These are phyloP conservation scores for Sweltsa coloradensis DNA, from an alignment of 1,140 invertebrate species.

Conservation along the genomic window DNA sequence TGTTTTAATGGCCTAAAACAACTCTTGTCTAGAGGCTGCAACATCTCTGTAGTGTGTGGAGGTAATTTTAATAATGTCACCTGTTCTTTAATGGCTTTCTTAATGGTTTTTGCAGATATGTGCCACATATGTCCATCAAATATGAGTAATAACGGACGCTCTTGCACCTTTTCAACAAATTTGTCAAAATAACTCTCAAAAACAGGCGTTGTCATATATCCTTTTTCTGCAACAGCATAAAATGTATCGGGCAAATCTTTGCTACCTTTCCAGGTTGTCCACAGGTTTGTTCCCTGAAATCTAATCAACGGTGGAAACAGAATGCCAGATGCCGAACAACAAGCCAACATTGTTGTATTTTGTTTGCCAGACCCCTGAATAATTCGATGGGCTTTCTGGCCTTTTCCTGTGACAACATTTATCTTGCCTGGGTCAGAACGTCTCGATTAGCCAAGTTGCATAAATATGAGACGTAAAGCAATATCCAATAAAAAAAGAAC, in stretches of 20 bases:
- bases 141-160: constrained; percentile 8
- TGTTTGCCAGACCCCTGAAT: constrained; percentile 7
- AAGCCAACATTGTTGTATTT: constrained; percentile 12
- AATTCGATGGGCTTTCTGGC: constrained; percentile 10
- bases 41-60: constrained; percentile 9
- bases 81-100: constrained; percentile 1
- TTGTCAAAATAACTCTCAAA: constrained; percentile 7
- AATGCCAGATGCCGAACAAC: constrained; percentile 7
- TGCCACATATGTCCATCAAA: constrained; percentile 12
- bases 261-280: constrained; percentile 8
- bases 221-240: constrained; percentile 9
- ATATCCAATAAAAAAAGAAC: too few relatives aligned
- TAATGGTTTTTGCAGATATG: constrained; percentile 6
- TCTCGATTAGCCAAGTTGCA: too few relatives aligned
- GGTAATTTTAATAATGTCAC: constrained; percentile 10
- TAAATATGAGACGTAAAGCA: too few relatives aligned
- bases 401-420: constrained; percentile 9
- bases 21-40: constrained; percentile 10
- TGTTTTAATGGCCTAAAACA: constrained; percentile 9
- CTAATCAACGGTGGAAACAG: constrained; percentile 7
- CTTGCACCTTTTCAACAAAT: constrained; percentile 6
- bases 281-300: constrained; percentile 8
- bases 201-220: constrained; percentile 10
- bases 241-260: constrained; percentile 12
- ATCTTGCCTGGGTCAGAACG: constrained; percentile 8